A percentile compares a stretch with the other conserved stretches of the same genome.
These are phyloP conservation scores for Barypeithes pellucidus DNA, from an alignment of 2,888 invertebrate genomes.

Conservation along the genomic window DNA sequence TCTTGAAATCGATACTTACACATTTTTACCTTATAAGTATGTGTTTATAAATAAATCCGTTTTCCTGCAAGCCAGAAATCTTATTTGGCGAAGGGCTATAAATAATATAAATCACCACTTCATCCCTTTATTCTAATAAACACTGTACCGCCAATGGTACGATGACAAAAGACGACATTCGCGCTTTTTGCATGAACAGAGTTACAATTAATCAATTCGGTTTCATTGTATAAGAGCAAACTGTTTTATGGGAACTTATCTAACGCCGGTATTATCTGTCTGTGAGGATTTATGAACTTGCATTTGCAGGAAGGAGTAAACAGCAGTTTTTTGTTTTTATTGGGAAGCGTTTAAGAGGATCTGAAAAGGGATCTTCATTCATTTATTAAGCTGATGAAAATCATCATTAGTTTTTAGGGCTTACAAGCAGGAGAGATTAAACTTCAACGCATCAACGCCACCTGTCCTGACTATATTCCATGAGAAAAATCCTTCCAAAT, in stretches of 20 bases:
- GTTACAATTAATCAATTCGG: conserved; percentile 40
- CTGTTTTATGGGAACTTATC: conserved; percentile 26
- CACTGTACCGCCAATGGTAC: not conserved
- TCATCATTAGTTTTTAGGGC: not conserved
- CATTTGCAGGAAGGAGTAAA: conserved; percentile 2
- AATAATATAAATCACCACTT: not conserved
- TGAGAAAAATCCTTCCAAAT: no score
- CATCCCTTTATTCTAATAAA: not conserved
- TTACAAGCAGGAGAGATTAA: not conserved
- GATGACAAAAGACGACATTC: conserved; percentile 25
- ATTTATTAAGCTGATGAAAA: not conserved
- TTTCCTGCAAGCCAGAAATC: no score
- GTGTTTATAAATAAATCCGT: no score
- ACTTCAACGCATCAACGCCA: no score
- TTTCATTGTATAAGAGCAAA: conserved; percentile 34
- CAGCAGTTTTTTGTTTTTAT: conserved; percentile 5
- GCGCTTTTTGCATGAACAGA: conserved; percentile 28
- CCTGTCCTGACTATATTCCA: no score
- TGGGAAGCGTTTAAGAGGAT: not conserved
- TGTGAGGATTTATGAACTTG: conserved; percentile 10
- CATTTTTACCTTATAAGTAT: no score
- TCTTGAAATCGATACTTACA: no score
- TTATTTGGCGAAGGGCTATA: no score
- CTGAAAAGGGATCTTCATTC: not conserved
- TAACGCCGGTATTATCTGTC: conserved; percentile 6